Evolutionary conservation across 2,797 vertebrate species (phyloP), one percentile per base, ranked within the genome.

Genomic region (Phyllotis vaccarum): DNA sequence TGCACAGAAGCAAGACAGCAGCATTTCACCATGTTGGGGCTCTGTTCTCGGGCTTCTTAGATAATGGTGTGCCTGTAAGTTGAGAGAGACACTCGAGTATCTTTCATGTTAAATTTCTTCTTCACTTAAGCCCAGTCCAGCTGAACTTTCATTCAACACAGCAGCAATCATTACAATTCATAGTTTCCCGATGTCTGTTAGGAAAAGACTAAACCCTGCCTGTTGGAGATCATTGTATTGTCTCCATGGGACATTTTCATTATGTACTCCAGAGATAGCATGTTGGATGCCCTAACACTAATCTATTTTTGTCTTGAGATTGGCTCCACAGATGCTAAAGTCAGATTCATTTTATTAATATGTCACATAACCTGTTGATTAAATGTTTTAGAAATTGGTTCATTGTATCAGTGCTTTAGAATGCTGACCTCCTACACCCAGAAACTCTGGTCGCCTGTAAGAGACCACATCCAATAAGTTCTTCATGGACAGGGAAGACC

Each of bases 321-420:
- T 49, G 24, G 85, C 91, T 86, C 52, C 6, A 86, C 31, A 46
- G 74, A 75, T 72, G 37, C 37, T 76, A 89, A 95, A 96, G 76
- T 75, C 40, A 58, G 72, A 75, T 66, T 95, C 19, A 75, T 83
- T 60, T 75, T 79, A 90, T 97, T 83, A 74, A 86, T 92, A 92
- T 90, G 83, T 46, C 24, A 96, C 96, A 80, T n/a, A 78, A 92
- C 34, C 60, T 82, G 54, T 80, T 93, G 54, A 92, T 89, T 90
- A 66, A 64, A 29, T 76, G 89, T 60, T 49, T 8, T 1, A 22
- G 54, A 78, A 90, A 62, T 66, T 78, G 29, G 21, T 56, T 52
- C 58, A 46, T 54, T 49, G 34, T 81, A 29, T 12, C 21, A 24
- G 4, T 60, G 21, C n/a, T 46, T 60, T 6, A 22, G 40, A 76